Conservation (phyloP, 2,113 vertebrate genomes). For the Cavia aperea region DNA sequence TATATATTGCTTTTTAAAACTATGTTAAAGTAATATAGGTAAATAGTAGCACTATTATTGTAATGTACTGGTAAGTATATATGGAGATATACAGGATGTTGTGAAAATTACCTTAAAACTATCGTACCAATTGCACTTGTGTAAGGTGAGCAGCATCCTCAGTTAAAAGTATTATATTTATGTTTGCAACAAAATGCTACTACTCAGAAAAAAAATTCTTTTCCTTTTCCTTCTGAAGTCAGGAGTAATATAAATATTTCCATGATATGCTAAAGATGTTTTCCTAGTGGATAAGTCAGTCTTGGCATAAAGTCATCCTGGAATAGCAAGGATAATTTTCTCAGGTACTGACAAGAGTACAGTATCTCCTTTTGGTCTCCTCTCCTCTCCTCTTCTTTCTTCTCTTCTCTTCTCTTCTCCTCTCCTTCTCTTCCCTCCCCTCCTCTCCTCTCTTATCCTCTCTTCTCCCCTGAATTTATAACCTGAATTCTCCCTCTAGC, state of each 20-base stretch:
- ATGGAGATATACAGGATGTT: too few relatives aligned
- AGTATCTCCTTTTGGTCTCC: not conserved
- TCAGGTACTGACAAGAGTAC: not conserved
- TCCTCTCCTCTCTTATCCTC: not conserved
- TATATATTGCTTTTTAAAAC: not conserved
- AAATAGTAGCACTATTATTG: too few relatives aligned
- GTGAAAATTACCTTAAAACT: too few relatives aligned
- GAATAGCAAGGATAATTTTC: not conserved
- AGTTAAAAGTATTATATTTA: too few relatives aligned
- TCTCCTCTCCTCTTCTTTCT: too few relatives aligned
- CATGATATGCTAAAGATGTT: not conserved
- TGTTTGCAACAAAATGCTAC: too few relatives aligned
- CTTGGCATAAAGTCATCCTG: not conserved
- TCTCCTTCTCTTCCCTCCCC: not conserved
- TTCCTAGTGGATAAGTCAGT: not conserved
- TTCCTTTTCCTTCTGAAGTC: not conserved
- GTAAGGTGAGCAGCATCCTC: too few relatives aligned
- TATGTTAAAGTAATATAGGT: not conserved
- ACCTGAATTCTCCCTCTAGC: not conserved
- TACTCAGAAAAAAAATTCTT: too few relatives aligned
- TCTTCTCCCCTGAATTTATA: not conserved
- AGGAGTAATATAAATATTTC: not conserved
- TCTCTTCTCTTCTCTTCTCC: not conserved
- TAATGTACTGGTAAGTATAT: too few relatives aligned
- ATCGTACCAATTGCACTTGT: too few relatives aligned